Conservation (phyloP, 2,888 invertebrate genomes). For the Hydriomena furcata region DNA sequence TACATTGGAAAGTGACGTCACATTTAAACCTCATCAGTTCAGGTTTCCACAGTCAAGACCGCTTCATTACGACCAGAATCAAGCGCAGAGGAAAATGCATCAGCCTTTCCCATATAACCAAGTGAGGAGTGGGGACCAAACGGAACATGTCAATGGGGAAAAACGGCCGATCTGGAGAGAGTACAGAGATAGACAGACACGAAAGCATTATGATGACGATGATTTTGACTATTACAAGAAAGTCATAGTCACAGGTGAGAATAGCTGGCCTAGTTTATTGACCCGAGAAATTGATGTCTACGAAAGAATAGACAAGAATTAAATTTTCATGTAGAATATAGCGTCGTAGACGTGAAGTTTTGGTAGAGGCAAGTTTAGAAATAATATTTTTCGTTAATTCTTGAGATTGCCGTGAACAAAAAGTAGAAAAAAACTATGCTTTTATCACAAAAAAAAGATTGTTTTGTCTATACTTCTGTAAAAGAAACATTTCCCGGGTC, state of each 20-base stretch:
- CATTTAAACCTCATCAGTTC: background rate
- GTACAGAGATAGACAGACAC: background rate
- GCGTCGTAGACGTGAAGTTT: too few relatives aligned
- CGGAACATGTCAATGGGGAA: background rate
- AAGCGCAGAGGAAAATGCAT: background rate
- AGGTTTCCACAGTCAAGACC: slow-evolving; percentile 5
- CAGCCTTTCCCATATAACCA: background rate
- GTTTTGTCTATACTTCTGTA: too few relatives aligned
- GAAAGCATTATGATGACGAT: background rate
- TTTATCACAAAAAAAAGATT: too few relatives aligned
- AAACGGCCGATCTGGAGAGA: background rate
- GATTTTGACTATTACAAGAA: slow-evolving; percentile 2
- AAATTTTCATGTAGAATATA: too few relatives aligned
- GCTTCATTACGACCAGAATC: slow-evolving; percentile 2
- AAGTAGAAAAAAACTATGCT: too few relatives aligned
- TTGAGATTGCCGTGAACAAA: too few relatives aligned
- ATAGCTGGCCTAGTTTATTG: too few relatives aligned
- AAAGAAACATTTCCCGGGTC: too few relatives aligned
- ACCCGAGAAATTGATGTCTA: too few relatives aligned
- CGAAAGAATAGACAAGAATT: too few relatives aligned
- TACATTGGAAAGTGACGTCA: background rate
- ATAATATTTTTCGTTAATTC: too few relatives aligned
- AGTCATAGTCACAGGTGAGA: slow-evolving; percentile 45
- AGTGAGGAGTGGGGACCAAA: background rate
- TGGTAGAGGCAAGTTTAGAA: too few relatives aligned